Evolutionary conservation across 1,140 invertebrate genomes (phyloP).

Genomic region (Helicoverpa zea): DNA sequence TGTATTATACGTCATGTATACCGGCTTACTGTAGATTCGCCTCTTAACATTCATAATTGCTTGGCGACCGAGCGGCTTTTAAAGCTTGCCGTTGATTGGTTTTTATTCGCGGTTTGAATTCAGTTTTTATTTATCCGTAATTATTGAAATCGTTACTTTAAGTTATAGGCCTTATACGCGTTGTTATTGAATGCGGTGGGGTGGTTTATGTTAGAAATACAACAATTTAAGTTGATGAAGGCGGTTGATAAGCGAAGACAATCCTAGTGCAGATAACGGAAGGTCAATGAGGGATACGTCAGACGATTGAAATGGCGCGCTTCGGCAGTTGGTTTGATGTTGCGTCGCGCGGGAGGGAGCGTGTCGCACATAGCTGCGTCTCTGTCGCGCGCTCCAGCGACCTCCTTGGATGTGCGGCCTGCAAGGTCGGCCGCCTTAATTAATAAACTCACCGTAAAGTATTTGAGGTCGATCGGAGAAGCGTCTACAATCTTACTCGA

Average conservation of each 20-base stretch:
- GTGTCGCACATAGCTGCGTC: slow-evolving; percentile 59
- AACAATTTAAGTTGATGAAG: slow-evolving; percentile 44
- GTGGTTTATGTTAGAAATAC: slow-evolving; percentile 5
- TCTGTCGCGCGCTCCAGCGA: slow-evolving; percentile 73
- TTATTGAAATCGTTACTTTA: slow-evolving; percentile 28
- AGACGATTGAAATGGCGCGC: slow-evolving; percentile 66
- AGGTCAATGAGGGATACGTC: slow-evolving; percentile 84
- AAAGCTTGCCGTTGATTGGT: slow-evolving; percentile 80
- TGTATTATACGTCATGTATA: slow-evolving; percentile 85
- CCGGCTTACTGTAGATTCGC: slow-evolving; percentile 84
- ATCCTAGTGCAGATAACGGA: slow-evolving; percentile 81
- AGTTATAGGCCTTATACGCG: slow-evolving; percentile 28
- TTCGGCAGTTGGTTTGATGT: slow-evolving; percentile 49
- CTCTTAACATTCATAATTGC: slow-evolving; percentile 84
- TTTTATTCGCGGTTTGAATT: slow-evolving; percentile 57
- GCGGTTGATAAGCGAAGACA: slow-evolving; percentile 72
- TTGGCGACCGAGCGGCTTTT: slow-evolving; percentile 79
- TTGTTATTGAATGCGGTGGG: background rate
- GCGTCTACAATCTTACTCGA: slow-evolving; percentile 80
- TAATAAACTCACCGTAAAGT: slow-evolving; percentile 86
- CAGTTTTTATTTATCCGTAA: slow-evolving; percentile 46
- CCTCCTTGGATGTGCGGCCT: slow-evolving; percentile 85
- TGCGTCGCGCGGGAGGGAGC: slow-evolving; percentile 60
- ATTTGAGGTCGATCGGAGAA: slow-evolving; percentile 84
- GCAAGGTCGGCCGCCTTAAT: slow-evolving; percentile 86